Percentiles rank a stretch among this genome's conserved stretches.
These are phyloP conservation scores for Polypedilum vanderplanki DNA, from an alignment of 1,140 invertebrate species.

Conservation along the genomic window DNA sequence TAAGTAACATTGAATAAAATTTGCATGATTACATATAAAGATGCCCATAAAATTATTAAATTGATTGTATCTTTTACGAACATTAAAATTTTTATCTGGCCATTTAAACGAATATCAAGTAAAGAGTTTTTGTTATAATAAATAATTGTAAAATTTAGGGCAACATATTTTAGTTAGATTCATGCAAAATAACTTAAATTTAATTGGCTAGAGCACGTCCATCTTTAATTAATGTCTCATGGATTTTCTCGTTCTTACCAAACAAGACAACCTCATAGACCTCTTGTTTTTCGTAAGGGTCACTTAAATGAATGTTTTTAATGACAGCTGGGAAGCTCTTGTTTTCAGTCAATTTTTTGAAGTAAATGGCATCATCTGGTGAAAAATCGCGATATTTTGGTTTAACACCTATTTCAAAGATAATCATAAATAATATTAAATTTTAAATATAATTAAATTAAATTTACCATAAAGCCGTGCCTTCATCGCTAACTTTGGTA, in stretches of 20 bases:
- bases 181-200: neutral
- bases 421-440: neutral
- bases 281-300: neutral
- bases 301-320: neutral
- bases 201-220: conserved; percentile 21
- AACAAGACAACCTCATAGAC: conserved; percentile 14
- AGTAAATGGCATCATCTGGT: conserved; percentile 39
- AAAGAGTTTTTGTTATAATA: neutral
- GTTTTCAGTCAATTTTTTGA: conserved; percentile 36
- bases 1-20: too few relatives aligned
- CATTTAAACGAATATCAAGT: neutral
- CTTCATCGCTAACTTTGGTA: conserved; percentile 40
- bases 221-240: neutral
- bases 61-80: too few relatives aligned
- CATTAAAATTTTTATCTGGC: too few relatives aligned
- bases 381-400: conserved; percentile 36
- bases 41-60: too few relatives aligned
- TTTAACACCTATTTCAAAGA: conserved; percentile 35
- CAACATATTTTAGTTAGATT: neutral
- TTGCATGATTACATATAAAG: too few relatives aligned
- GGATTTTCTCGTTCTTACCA: conserved; percentile 1
- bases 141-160: neutral
- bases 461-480: conserved; percentile 39
- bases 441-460: conserved; percentile 26
- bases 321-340: conserved; percentile 23